Conservation (phyloP, 2,113 vertebrate species). For the Zosterops lateralis region DNA sequence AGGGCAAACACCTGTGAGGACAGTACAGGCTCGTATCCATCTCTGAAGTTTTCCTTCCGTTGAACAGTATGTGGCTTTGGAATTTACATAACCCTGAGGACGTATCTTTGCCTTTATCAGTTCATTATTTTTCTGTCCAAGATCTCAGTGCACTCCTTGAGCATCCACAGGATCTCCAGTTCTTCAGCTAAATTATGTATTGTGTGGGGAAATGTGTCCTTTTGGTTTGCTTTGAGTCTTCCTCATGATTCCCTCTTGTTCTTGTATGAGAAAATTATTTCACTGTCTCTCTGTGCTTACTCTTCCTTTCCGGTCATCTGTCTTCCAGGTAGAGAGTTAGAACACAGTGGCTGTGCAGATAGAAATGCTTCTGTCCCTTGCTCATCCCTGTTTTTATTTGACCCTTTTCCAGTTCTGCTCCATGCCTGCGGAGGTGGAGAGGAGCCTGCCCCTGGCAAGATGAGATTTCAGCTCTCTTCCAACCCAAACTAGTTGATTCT, state of each 20-base stretch:
- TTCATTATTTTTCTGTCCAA: background rate
- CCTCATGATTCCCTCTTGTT: background rate
- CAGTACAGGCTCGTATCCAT: rapidly evolving
- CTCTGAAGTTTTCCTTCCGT: background rate
- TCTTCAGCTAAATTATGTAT: background rate
- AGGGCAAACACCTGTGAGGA: background rate
- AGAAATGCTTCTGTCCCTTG: background rate
- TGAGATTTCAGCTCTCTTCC: background rate
- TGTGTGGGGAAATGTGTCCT: background rate
- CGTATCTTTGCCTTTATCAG: background rate
- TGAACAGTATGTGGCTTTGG: background rate
- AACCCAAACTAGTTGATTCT: background rate
- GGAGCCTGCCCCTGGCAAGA: background rate
- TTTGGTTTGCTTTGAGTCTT: background rate
- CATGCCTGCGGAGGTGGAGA: background rate
- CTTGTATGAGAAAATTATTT: background rate
- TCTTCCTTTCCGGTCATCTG: background rate
- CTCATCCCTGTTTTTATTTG: background rate
- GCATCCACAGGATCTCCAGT: background rate
- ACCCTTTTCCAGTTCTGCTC: background rate
- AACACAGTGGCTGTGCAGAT: background rate
- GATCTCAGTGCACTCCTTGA: background rate
- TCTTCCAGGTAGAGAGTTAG: background rate
- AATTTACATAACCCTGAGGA: background rate
- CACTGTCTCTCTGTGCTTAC: background rate